Evolutionary conservation across 2,113 vertebrate species (phyloP), one percentile per base, ranked within the genome.

Genomic region (Arothron firmamentum): DNA sequence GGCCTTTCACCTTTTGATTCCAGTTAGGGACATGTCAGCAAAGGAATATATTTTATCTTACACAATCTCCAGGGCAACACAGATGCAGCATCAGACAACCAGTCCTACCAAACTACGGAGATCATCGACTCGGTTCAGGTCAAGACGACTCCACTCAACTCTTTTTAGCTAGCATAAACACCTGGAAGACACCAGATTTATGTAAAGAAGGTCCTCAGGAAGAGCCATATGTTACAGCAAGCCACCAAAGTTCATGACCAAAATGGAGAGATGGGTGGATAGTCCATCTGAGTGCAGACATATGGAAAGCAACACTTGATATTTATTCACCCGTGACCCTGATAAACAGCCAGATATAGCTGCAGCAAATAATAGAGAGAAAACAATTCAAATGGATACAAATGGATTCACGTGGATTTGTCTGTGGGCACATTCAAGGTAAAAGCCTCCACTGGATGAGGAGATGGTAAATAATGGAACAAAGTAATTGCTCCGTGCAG

Each of bases 1-100:
- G 90, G 87, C 91, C 88, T 91, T 91, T 91, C 87, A 86, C 90
- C 88, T 85, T 90, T 86, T 91, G 86, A 90, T 91, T 90, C 80
- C 80, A 61, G 85, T 88, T 86, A 82, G 83, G 79, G 70, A 84
- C 81, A 78, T 86, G 89, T 90, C 90, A 91, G 87, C 87, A 90
- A 46, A 89, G 68, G 86, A 87, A 90, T 86, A 85, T 78, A 90
- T 86, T 88, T 86, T 76, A 88, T 83, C 81, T 79, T 59, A 18
- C 66, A 59, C 68, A 71, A 77, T 59, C 84, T 76, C 55, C 19
- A 31, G 61, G 50, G 55, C 62, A 72, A 79, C 56, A 59, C 56
- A 64, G 72, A 28, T n/a, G 56, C 74, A 59, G 41, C 56, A 55
- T 65, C 23, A 52, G 46, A 49, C 56, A 59, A 67, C 55, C 48